Evolutionary conservation across 2,888 invertebrate species (phyloP), one percentile per base, ranked within the genome.

Genomic region (Synanthedon formicaeformis): DNA sequence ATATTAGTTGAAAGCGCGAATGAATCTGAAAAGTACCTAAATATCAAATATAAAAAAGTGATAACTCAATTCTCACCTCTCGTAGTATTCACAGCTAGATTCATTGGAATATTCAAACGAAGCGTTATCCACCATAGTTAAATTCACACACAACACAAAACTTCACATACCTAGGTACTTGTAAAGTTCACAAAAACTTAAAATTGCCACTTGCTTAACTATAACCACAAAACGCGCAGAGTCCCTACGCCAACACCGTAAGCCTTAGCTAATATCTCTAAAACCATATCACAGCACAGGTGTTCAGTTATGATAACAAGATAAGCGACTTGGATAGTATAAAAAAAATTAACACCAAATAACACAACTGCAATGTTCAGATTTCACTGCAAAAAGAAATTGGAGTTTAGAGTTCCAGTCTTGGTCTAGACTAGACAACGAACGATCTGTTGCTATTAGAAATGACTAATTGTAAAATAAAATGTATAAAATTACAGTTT

Each of bases 81-180:
- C 62, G 58, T 65, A 59, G 16, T 53, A 12, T 11, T 51, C 53
- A 4, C 69, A 71, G 52, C 83, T 83, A 13, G 86, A 87, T 57
- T 81, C 85, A 53, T 85, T 86, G 3, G 84, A 85, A 58, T 75
- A 79, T 58, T 87, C 84, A 55, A 81, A 85, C 4, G 82, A 83
- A 2, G 75, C 84, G 69, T 86, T 87, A 66, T 86, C 85, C 62
- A 84, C 82, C 84, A 86, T 85, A 65, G 58, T 79, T 58, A 34
- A 50, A 27, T 50, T 5, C 45, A 45, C 12, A 12, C n/a, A 12
- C 6, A 45, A 34, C 8, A 34, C 34, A 34, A 34, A 34, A 34
- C 34, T 10, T 34, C 34, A 34, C 34, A 34, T 34, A 8, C 34
- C 34, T 34, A 4, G 4, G 23, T 23, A 10, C 10, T 34, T 34